Base-by-base conservation (phyloP, 2,113 vertebrate species). In the Apodemus speciosus region DNA sequence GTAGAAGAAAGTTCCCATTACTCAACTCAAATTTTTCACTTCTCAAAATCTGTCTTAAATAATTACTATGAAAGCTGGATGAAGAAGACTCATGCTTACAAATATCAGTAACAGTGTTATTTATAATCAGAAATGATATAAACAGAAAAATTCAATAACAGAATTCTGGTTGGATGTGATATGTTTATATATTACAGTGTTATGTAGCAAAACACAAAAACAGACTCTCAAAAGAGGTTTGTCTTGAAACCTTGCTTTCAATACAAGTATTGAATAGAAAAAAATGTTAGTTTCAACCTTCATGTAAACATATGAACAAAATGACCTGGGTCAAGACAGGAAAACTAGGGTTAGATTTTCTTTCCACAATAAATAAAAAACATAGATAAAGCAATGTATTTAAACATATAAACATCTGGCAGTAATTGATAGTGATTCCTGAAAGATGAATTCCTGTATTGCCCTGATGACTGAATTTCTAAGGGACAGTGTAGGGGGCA, bases 111-210 rank as follows among this genome's bases (percentile, higher is more conserved):
- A 38, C n/a, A 68, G 1, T 94, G n/a, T 90, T 95, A 80, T 92
- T 84, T 94, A 69, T 92, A 95, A 93, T 89, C 77, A 69, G 14
- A 80, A 90, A 71, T 86, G n/a, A 20, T 95, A 76, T 87, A 89
- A 60, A 6, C 35, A 83, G 69, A 85, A 84, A 92, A 60, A 20
- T 53, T 71, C 27, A 46, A 1, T 93, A 91, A 89, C 8, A 88
- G 56, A 81, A 77, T 77, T 2, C 8, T 66, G 23, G 60, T 35
- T 75, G 49, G 85, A 90, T 91, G 16, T 80, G 53, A 72, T 83
- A 56, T 43, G 68, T 94, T 91, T 92, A 85, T 49, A 32, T 9
- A 93, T 58, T 16, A 46, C 46, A 40, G 51, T 75, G 51, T 84
- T 73, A 80, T 76, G 13, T 90, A 86, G 40, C 23, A 73, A 60